Percentiles rank a stretch among this genome's conserved stretches.
phyloP scores from a whole-genome alignment of 2,888 invertebrate species.

The Epinotia bilunana region DNA sequence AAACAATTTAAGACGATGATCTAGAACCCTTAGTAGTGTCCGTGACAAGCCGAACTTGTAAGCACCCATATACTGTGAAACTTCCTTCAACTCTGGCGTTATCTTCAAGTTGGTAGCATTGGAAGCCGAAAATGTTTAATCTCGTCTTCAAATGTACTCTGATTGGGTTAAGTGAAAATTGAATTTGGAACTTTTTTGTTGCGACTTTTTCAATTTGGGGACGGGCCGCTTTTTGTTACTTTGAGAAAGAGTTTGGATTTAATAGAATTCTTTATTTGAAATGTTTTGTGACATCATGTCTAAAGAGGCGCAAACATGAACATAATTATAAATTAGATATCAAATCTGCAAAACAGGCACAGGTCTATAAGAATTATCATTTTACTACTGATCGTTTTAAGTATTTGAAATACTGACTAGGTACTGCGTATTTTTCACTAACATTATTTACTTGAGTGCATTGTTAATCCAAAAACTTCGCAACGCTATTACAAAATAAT shows the following conservation, averaged over 20 bases:
- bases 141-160: slow-evolving; percentile 43
- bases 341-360: background rate
- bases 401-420: too few relatives aligned
- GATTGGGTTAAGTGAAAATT: slow-evolving; percentile 44
- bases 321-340: background rate
- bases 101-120: slow-evolving; percentile 41
- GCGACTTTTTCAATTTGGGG: slow-evolving; percentile 39
- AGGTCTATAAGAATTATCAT: too few relatives aligned
- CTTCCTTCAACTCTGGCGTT: slow-evolving; percentile 37
- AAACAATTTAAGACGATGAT: slow-evolving; percentile 29
- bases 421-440: too few relatives aligned
- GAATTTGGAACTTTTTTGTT: slow-evolving; percentile 41
- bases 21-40: slow-evolving; percentile 36
- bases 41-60: slow-evolving; percentile 38
- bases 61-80: slow-evolving; percentile 42
- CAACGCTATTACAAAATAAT: too few relatives aligned
- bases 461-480: too few relatives aligned
- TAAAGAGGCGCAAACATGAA: slow-evolving; percentile 1
- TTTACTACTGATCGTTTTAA: too few relatives aligned
- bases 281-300: slow-evolving; percentile 18
- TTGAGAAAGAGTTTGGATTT: slow-evolving; percentile 38
- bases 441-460: too few relatives aligned
- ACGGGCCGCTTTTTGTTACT: slow-evolving; percentile 30
- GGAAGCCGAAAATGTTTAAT: slow-evolving; percentile 43
- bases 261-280: slow-evolving; percentile 42